A percentile compares a stretch with the other conserved stretches of the same genome.
phyloP scores from a whole-genome alignment of 2,797 vertebrate species.

The Chanos chanos region DNA sequence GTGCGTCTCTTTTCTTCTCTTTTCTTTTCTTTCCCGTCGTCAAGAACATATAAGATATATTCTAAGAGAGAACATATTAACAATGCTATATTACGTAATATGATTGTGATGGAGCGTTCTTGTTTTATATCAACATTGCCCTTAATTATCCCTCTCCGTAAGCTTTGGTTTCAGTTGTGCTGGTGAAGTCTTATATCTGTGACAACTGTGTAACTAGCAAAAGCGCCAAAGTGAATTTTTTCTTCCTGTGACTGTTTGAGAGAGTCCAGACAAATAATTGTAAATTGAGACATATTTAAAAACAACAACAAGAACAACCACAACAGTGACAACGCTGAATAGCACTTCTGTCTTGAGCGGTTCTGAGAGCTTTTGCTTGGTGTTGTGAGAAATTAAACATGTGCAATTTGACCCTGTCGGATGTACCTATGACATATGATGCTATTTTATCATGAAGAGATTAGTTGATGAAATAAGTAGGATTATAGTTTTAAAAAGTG shows the following conservation, averaged over 20 bases:
- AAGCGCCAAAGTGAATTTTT: not conserved
- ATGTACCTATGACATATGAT: constrained; percentile 18
- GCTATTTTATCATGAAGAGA: constrained; percentile 32
- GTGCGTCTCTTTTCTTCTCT: no score
- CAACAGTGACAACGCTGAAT: constrained; percentile 33
- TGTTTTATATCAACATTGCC: no score
- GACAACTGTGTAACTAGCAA: no score
- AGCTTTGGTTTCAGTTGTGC: no score
- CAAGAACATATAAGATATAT: no score
- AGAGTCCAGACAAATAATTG: constrained; percentile 14
- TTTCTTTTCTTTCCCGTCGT: no score
- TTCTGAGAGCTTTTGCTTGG: constrained; percentile 44
- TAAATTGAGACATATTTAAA: no score
- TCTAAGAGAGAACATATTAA: not conserved
- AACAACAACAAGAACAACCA: no score
- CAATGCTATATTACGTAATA: not conserved
- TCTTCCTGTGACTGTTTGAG: constrained; percentile 22
- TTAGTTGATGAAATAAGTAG: not conserved
- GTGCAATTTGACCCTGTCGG: constrained; percentile 31
- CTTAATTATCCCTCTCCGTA: no score
- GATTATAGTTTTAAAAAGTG: constrained; percentile 5
- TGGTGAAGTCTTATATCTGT: no score
- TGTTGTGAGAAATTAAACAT: constrained; percentile 29
- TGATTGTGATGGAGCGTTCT: no score
- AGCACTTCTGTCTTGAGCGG: constrained; percentile 44